Evolutionary conservation across 1,140 invertebrate species (phyloP), one percentile per base, ranked within the genome.

Genomic region (Penaeus japonicus): DNA sequence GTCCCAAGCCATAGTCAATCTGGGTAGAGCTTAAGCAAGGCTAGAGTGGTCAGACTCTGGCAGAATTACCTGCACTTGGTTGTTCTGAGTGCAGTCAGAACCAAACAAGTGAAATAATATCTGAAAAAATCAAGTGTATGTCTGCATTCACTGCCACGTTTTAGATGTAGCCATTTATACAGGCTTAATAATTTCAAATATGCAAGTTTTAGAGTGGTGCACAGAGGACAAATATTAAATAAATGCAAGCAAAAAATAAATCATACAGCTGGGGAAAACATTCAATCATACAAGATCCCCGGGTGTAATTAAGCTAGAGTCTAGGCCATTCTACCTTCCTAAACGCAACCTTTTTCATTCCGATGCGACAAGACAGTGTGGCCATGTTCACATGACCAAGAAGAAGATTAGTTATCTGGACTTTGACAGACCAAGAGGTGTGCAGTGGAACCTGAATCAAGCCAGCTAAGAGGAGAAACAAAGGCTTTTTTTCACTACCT

Each of bases 41-140:
- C 47, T 88, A 81, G 87, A 88, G 87, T 88, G 87, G 83, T 88
- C 80, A 88, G 87, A 88, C 87, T 88, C 87, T 88, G 57, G 87
- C 87, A 88, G 70, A 32, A 73, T 73, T 27, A 73, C 27, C 27
- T 47, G 47, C 47, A 47, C 47, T 47, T 47, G 47, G 47, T 47
- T 47, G 47, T 47, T 47, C 47, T 47, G 47, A 47, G 47, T 47
- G 47, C 47, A 47, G 47, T 47, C 47, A 47, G 47, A 47, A 47
- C 10, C 47, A 47, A 47, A 47, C 47, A 47, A 47, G 47, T 47
- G 47, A 47, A 47, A 47, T 47, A 47, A 47, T 47, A 47, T 47
- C 47, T 47, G 47, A 47, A 47, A 47, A 47, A 47, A 47, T 47
- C 47, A 47, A 47, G 47, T 47, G 47, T 47, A 47, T 47, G 47